phyloP scores from a whole-genome alignment of 1,140 invertebrate genomes.

The Littorina saxatilis region DNA sequence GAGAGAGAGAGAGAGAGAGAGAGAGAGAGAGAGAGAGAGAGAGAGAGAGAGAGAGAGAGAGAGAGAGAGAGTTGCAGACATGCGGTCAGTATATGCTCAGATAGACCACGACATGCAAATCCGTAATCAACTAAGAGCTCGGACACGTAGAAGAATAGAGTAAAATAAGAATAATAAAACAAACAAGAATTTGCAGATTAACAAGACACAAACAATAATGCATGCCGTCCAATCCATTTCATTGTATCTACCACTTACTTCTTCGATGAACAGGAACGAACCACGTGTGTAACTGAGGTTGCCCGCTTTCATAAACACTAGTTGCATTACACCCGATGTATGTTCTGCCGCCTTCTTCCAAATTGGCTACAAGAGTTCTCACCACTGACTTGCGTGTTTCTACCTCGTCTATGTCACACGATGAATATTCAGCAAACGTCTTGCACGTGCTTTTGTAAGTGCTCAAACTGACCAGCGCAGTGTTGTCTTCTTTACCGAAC shows the following conservation, averaged over 20 bases:
- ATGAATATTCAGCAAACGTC: conserved; percentile 4
- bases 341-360: conserved; percentile 9
- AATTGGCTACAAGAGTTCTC: conserved; percentile 20
- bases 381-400: background rate
- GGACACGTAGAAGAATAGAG: background rate
- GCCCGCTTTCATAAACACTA: background rate
- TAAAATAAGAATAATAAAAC: no score
- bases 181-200: background rate
- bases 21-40: no score
- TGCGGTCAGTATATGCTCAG: no score
- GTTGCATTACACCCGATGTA: conserved; percentile 14
- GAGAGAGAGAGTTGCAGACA: background rate
- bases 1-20: background rate
- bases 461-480: background rate
- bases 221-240: no score
- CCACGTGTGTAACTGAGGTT: background rate
- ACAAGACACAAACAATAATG: no score
- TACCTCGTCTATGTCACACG: background rate
- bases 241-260: background rate
- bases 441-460: background rate
- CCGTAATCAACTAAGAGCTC: no score
- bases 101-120: no score
- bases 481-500: background rate
- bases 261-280: background rate
- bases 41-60: background rate